Conservation (phyloP, 2,888 invertebrate species). For the Synanthedon tipuliformis region DNA sequence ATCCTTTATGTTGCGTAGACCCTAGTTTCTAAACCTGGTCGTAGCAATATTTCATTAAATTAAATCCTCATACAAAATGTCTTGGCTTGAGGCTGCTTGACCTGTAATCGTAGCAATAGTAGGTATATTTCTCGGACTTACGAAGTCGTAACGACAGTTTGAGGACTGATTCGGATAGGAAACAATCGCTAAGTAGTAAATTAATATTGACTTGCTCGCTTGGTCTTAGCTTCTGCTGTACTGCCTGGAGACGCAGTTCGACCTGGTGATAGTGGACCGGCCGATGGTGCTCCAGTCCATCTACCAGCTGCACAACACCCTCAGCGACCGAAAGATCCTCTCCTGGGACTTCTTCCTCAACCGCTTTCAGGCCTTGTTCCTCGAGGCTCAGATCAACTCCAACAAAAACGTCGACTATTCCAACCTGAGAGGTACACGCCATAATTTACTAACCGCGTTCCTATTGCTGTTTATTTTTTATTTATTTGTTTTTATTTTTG, state of each 20-base stretch:
- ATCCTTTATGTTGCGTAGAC: too few species aligned
- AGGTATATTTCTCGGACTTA: too few species aligned
- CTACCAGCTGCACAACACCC: conserved; percentile 92
- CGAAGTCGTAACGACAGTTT: too few species aligned
- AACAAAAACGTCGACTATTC: conserved; percentile 88
- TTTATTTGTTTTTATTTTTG: neutral
- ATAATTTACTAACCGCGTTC: neutral
- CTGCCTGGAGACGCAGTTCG: conserved; percentile 98
- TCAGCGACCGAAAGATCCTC: conserved; percentile 89
- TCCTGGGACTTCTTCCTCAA: conserved; percentile 98
- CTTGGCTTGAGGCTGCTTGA: too few species aligned
- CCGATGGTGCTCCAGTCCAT: conserved; percentile 96
- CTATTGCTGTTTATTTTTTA: neutral
- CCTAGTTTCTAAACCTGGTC: too few species aligned
- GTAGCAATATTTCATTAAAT: too few species aligned
- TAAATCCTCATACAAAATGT: too few species aligned
- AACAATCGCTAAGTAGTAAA: neutral
- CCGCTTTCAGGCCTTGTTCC: conserved; percentile 93
- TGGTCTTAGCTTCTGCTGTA: conserved; percentile 80
- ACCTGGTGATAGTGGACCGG: conserved; percentile 94
- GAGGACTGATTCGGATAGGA: too few species aligned
- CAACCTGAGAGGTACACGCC: conserved; percentile 77
- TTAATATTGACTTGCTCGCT: conserved; percentile 4
- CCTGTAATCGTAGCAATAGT: too few species aligned
- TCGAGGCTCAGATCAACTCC: conserved; percentile 94